phyloP scores from a whole-genome alignment of 2,888 invertebrate species.

The Tuta absoluta region DNA sequence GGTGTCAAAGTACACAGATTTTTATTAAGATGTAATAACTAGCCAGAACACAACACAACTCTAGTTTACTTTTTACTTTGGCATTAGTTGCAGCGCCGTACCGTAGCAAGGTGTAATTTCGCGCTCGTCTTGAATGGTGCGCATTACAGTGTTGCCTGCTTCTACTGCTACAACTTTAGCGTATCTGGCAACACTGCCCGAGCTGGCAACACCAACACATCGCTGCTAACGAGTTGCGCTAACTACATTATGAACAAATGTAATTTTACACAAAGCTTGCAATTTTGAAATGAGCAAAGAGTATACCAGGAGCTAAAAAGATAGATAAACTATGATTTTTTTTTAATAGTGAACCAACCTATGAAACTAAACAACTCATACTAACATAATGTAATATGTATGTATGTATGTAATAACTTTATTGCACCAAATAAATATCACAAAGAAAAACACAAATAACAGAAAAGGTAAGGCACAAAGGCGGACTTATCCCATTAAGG shows the following conservation, averaged over 20 bases:
- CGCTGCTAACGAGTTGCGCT: conserved; percentile 13
- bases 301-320: no score
- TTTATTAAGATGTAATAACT: no score
- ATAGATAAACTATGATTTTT: no score
- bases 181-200: not conserved
- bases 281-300: not conserved
- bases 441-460: no score
- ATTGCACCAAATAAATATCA: no score
- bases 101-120: conserved; percentile 24
- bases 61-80: not conserved
- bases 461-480: no score
- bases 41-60: not conserved
- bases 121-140: conserved; percentile 25
- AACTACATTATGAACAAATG: conserved; percentile 15
- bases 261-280: not conserved
- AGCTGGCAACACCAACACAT: conserved; percentile 16
- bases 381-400: no score
- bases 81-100: not conserved
- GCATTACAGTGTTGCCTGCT: conserved; percentile 29
- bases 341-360: no score
- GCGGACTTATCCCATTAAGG: no score
- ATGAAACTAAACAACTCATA: no score
- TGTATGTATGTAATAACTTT: no score
- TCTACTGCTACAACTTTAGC: not conserved
- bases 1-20: no score